A percentile compares a stretch with the other conserved stretches of the same genome.
Conservation (phyloP, 2,888 invertebrate genomes). For the Scelioninae gen. 2 region DNA sequence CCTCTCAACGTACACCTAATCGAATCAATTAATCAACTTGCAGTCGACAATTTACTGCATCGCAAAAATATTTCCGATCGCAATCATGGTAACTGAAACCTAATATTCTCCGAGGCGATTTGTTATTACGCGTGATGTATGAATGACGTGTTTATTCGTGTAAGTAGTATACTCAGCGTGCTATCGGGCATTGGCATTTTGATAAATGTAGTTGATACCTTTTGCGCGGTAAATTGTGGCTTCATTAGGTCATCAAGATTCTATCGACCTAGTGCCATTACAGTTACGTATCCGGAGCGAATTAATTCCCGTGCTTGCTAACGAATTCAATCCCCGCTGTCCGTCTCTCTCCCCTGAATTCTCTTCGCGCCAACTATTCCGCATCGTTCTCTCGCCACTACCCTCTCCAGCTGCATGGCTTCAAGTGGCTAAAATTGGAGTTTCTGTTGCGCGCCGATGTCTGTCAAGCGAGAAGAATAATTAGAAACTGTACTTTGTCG, state of each 20-base stretch:
- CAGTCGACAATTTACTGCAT: no score
- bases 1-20: no score
- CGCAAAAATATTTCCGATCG: no score
- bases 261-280: slow-evolving; percentile 63
- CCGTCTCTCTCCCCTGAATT: slow-evolving; percentile 44
- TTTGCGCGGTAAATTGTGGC: slow-evolving; percentile 61
- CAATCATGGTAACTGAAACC: no score
- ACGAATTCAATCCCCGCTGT: slow-evolving; percentile 61
- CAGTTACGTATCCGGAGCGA: slow-evolving; percentile 64
- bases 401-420: slow-evolving; percentile 56
- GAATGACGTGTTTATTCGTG: slow-evolving; percentile 39
- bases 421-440: slow-evolving; percentile 63
- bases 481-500: slow-evolving; percentile 61
- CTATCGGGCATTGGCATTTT: slow-evolving; percentile 48
- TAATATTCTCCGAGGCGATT: slow-evolving; percentile 20
- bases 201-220: slow-evolving; percentile 52
- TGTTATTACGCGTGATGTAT: slow-evolving; percentile 26
- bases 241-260: slow-evolving; percentile 65
- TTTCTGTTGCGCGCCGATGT: slow-evolving; percentile 61
- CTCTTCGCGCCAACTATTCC: slow-evolving; percentile 47
- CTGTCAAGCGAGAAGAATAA: slow-evolving; percentile 66
- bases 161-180: slow-evolving; percentile 48
- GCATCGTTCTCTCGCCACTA: slow-evolving; percentile 53
- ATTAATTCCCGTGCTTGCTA: slow-evolving; percentile 67
- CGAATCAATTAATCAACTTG: no score